Evolutionary conservation across 2,797 vertebrate species (phyloP).

Genomic region (Hipposideros larvatus): DNA sequence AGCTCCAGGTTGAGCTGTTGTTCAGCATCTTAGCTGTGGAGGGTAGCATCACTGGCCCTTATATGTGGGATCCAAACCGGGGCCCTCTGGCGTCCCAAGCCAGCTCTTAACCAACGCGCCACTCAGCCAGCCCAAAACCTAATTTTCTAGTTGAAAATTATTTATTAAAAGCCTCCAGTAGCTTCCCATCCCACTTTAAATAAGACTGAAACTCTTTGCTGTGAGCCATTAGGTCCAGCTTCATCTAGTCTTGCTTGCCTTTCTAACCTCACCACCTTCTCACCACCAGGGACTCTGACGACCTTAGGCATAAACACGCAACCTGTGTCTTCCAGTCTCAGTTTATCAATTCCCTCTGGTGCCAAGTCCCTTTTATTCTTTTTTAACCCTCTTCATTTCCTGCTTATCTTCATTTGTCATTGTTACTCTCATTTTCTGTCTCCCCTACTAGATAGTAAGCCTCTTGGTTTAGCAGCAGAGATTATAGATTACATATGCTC

Average conservation of each 20-base stretch:
- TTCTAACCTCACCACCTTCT: neutral
- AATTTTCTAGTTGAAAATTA: constrained; percentile 23
- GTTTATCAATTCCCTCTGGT: neutral
- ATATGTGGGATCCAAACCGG: too few relatives aligned
- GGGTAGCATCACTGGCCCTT: too few relatives aligned
- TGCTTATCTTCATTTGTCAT: neutral
- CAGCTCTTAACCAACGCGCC: too few relatives aligned
- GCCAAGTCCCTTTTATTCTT: neutral
- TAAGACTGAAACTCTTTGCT: neutral
- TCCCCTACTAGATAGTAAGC: neutral
- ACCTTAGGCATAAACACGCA: neutral
- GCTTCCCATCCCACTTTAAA: neutral
- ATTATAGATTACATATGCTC: too few relatives aligned
- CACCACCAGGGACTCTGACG: neutral
- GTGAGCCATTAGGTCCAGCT: neutral
- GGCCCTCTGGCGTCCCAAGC: too few relatives aligned
- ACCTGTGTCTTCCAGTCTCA: neutral
- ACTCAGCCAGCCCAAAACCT: neutral
- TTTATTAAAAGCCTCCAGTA: neutral
- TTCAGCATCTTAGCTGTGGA: too few relatives aligned
- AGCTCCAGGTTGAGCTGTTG: too few relatives aligned
- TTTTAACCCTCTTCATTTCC: neutral
- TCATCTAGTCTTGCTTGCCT: neutral
- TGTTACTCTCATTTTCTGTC: constrained; percentile 14
- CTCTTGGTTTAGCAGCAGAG: neutral